Evolutionary conservation across 2,113 vertebrate species (phyloP).

Genomic region (Gymnorhina tibicen): DNA sequence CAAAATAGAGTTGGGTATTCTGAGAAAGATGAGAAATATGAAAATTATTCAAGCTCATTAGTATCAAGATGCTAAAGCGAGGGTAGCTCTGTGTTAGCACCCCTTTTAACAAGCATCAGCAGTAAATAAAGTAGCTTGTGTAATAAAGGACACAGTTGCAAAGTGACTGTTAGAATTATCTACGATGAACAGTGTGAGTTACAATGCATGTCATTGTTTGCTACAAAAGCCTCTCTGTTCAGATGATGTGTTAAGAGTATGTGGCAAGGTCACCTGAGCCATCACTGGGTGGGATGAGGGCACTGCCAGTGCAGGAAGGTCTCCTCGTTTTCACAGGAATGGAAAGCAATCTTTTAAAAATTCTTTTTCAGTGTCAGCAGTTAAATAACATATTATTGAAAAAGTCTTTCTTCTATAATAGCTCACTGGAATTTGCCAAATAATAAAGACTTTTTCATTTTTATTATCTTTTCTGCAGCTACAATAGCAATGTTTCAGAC

Average conservation of each 20-base stretch:
- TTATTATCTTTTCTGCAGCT: neutral
- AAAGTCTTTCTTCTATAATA: neutral
- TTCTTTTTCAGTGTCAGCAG: neutral
- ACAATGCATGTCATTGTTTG: neutral
- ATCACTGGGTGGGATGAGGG: neutral
- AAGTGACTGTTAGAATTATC: neutral
- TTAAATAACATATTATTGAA: neutral
- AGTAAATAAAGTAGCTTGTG: neutral
- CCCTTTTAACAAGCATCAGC: neutral
- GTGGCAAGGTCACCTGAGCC: neutral
- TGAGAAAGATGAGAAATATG: neutral
- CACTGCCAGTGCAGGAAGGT: neutral
- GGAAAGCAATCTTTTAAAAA: neutral
- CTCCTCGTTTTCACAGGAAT: neutral
- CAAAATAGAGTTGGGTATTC: neutral
- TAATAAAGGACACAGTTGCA: neutral
- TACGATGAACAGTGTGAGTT: neutral
- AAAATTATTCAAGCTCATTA: neutral
- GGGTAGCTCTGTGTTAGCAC: neutral
- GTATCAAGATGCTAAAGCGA: neutral
- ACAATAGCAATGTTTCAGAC: neutral
- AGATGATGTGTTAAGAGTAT: neutral
- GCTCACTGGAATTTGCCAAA: neutral
- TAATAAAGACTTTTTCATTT: neutral
- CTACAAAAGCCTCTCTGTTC: neutral